phyloP scores from a whole-genome alignment of 64 coral and sea anemone species.

The Trachythela sp. region DNA sequence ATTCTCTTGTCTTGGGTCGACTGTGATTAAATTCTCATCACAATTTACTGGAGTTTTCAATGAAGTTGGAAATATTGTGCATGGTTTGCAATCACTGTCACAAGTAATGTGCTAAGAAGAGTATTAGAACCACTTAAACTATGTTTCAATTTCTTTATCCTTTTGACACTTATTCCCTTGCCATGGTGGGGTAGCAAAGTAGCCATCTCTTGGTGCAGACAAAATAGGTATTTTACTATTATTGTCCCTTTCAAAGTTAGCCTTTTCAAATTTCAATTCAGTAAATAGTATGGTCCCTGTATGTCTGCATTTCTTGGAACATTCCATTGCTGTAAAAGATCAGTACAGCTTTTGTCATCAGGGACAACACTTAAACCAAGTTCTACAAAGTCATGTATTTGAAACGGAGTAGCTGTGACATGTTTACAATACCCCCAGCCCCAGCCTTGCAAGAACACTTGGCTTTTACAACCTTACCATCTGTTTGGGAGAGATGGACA shows the following conservation, averaged over 20 bases:
- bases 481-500: background rate
- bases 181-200: background rate
- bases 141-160: constrained; percentile 4
- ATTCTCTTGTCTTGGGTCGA: background rate
- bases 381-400: background rate
- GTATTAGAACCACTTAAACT: background rate
- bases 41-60: background rate
- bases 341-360: background rate
- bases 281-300: background rate
- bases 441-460: constrained; percentile 10
- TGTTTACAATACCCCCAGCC: background rate
- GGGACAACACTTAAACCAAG: background rate
- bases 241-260: background rate
- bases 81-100: background rate
- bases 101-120: background rate
- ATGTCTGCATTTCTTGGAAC: background rate
- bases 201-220: background rate
- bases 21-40: background rate
- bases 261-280: background rate
- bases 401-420: background rate
- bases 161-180: background rate
- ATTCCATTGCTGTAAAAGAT: background rate
- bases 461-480: background rate
- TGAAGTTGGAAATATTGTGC: background rate
- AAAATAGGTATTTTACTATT: background rate